Percentiles rank a stretch among this genome's conserved stretches.
Conservation (phyloP, 2,888 invertebrate species). For the Blastobasis lacticolella region DNA sequence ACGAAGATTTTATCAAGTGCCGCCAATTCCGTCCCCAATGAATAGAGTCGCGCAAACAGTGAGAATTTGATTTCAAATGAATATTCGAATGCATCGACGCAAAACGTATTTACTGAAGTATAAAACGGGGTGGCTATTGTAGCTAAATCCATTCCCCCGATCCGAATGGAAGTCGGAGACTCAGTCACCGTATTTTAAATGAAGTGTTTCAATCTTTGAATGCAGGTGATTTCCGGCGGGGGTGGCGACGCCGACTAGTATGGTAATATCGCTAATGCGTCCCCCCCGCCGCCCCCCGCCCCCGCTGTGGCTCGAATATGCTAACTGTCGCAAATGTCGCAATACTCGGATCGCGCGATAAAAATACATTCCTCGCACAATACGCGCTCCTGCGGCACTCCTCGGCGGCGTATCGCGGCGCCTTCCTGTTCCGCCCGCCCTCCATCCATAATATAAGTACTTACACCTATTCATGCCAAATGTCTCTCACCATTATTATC, state of each 20-base stretch:
- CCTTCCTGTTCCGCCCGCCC: too few relatives aligned
- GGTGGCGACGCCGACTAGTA: background rate
- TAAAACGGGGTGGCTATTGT: too few relatives aligned
- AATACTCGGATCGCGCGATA: constrained; percentile 4
- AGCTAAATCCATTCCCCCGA: background rate
- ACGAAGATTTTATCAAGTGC: too few relatives aligned
- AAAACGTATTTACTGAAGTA: too few relatives aligned
- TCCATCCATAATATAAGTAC: too few relatives aligned
- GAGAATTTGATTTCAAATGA: too few relatives aligned
- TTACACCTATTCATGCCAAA: too few relatives aligned
- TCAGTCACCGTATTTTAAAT: background rate
- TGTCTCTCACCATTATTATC: too few relatives aligned
- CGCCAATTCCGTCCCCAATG: too few relatives aligned
- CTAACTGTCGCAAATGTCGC: background rate
- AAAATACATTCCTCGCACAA: constrained; percentile 5
- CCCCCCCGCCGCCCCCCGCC: background rate
- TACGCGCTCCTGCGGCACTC: background rate
- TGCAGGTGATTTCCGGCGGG: background rate
- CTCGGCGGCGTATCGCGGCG: background rate
- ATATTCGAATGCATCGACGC: too few relatives aligned
- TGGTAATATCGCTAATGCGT: too few relatives aligned
- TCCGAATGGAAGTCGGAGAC: background rate
- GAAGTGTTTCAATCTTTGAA: background rate
- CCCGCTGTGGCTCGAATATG: background rate
- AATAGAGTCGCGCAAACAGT: too few relatives aligned